Conservation (phyloP, 2,113 vertebrate genomes). For the Eretmochelys imbricata region DNA sequence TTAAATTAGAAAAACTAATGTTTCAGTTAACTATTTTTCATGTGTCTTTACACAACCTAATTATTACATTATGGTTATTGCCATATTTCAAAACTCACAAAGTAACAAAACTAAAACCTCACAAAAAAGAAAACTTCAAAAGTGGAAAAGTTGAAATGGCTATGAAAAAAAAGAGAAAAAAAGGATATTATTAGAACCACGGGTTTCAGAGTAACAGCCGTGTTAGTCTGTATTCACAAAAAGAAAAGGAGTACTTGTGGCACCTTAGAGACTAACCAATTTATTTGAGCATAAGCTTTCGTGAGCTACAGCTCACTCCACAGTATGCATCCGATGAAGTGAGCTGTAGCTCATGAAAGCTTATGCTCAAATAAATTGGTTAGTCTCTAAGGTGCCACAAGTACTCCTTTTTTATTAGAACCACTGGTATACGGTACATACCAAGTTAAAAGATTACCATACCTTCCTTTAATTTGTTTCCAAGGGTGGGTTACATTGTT, state of each 20-base stretch:
- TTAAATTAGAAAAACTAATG: background rate
- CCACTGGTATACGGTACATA: background rate
- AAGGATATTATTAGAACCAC: background rate
- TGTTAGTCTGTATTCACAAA: too few species aligned
- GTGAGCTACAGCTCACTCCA: too few species aligned
- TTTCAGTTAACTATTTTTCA: background rate
- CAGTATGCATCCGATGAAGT: too few species aligned
- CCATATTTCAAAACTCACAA: background rate
- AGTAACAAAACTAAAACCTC: background rate
- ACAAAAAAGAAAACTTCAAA: background rate
- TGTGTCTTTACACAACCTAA: accelerated
- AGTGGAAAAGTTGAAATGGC: background rate
- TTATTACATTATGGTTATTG: background rate
- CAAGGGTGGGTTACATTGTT: constrained; percentile 85
- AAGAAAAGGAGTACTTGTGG: too few species aligned
- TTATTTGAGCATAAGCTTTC: too few species aligned
- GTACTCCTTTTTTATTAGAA: background rate
- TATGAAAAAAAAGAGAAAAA: background rate
- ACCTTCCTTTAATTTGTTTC: constrained; percentile 99
- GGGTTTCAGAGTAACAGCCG: background rate
- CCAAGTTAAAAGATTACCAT: background rate
- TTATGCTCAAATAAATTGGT: too few species aligned
- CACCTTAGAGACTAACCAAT: too few species aligned
- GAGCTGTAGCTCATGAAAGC: too few species aligned
- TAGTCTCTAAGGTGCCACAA: too few species aligned